phyloP scores from a whole-genome alignment of 2,113 vertebrate genomes.

The Choloepus hoffmanni region DNA sequence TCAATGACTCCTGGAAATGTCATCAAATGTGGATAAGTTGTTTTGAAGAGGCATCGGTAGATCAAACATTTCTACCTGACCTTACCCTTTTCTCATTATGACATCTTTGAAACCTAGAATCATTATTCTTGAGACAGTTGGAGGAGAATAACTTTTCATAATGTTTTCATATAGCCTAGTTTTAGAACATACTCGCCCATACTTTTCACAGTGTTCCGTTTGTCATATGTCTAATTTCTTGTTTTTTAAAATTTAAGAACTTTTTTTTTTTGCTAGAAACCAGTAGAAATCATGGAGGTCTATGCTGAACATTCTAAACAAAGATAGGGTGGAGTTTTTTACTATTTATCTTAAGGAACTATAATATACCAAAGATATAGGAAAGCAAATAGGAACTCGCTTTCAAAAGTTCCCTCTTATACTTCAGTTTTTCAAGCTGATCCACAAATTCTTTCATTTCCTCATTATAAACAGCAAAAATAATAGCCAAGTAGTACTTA shows the following conservation, averaged over 20 bases:
- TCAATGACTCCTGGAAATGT: neutral
- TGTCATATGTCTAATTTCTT: neutral
- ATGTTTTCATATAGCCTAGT: neutral
- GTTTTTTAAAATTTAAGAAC: neutral
- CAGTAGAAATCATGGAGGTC: neutral
- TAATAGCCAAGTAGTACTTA: slow-evolving; percentile 4
- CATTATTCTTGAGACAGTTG: neutral
- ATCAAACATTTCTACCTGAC: neutral
- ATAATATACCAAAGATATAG: neutral
- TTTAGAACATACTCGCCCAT: neutral
- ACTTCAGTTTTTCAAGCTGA: neutral
- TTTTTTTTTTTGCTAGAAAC: neutral
- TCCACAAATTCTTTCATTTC: slow-evolving; percentile 42
- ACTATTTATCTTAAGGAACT: neutral
- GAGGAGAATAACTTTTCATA: neutral
- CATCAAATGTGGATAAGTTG: neutral
- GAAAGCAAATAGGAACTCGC: neutral
- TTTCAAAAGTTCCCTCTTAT: slow-evolving; percentile 16
- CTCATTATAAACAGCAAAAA: slow-evolving; percentile 58
- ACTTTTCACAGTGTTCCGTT: neutral
- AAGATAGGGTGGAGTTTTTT: neutral
- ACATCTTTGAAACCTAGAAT: neutral
- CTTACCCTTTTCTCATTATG: neutral
- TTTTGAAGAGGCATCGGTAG: neutral
- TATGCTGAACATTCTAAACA: neutral